These are phyloP conservation scores for Tenthredo mesomela DNA, from an alignment of 2,888 invertebrate genomes.

Conservation along the genomic window DNA sequence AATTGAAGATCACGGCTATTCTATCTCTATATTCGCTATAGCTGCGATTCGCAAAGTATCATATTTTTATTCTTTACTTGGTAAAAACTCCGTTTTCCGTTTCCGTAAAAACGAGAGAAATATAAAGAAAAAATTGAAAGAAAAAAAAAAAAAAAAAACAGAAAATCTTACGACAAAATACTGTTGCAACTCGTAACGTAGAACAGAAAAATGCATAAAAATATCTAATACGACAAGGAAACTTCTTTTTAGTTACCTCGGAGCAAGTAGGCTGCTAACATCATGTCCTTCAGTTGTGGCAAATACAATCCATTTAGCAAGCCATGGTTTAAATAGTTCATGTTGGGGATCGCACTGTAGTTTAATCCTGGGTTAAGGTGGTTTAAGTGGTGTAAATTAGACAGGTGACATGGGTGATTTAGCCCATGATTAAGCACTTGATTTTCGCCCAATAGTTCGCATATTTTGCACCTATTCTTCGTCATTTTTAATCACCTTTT, in stretches of 20 bases:
- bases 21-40: background rate
- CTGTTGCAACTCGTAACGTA: background rate
- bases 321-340: conserved; percentile 67
- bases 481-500: conserved; percentile 62
- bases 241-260: conserved; percentile 79
- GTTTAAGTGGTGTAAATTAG: conserved; percentile 68
- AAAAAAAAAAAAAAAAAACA: too few species aligned
- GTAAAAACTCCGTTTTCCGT: background rate
- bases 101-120: background rate
- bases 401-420: conserved; percentile 71
- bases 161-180: too few species aligned
- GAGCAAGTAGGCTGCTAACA: conserved; percentile 83
- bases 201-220: background rate
- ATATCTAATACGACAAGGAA: conserved; percentile 12
- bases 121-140: background rate
- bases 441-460: conserved; percentile 70
- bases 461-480: conserved; percentile 71
- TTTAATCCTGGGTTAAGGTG: conserved; percentile 67
- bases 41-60: background rate
- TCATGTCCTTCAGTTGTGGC: conserved; percentile 83
- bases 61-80: background rate
- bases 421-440: conserved; percentile 66
- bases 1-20: background rate
- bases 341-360: conserved; percentile 63
- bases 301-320: conserved; percentile 78